Base-by-base conservation (phyloP, 1,140 invertebrate genomes). In the Pissodes strobi region DNA sequence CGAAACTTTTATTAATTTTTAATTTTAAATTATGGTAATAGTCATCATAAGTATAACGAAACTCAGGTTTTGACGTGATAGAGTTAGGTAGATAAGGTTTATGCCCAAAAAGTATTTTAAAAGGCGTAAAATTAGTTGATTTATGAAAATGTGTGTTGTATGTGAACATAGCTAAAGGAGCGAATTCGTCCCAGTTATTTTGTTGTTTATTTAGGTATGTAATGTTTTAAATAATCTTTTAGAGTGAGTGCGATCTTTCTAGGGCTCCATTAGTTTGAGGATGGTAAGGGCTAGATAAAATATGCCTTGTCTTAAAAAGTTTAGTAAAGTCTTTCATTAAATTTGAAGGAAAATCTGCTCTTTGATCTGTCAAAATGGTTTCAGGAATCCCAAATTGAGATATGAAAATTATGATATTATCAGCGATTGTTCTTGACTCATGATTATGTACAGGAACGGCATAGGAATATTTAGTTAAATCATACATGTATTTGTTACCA, bases 101-200 rank as follows among this genome's bases (percentile, higher is more conserved):
- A 43, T 65, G 17, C 13, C 79, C 78, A 58, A 77, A 79, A 9
- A 82, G 5, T 17, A 82, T 22, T 69, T 79, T 75, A 56, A 76
- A 80, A 1, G 81, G 79, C 1, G 76, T 74, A 18, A 60, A 79
- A 9, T 72, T 68, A 0, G 78, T 82, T 0, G 71, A 52, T 53
- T 59, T 68, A 57, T 83, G 75, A 48, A 71, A 55, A n/a, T n/a
- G n/a, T n/a, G n/a, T n/a, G n/a, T n/a, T n/a, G n/a, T n/a, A n/a
- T n/a, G n/a, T n/a, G n/a, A 76, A 79, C 73, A 77, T 78, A 0
- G 77, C 76, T 15, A 73, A 70, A 41, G 55, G 15, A 13, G 79
- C 53, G 45, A 59, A 68, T 38, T 73, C 63, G 56, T 78, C 74
- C 74, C 75, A 79, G 51, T 78, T 52, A 17, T 6, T 60, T 52